Percentiles rank a stretch among this genome's conserved stretches.
Conservation (phyloP, 2,113 vertebrate genomes). For the Clinocottus analis region DNA sequence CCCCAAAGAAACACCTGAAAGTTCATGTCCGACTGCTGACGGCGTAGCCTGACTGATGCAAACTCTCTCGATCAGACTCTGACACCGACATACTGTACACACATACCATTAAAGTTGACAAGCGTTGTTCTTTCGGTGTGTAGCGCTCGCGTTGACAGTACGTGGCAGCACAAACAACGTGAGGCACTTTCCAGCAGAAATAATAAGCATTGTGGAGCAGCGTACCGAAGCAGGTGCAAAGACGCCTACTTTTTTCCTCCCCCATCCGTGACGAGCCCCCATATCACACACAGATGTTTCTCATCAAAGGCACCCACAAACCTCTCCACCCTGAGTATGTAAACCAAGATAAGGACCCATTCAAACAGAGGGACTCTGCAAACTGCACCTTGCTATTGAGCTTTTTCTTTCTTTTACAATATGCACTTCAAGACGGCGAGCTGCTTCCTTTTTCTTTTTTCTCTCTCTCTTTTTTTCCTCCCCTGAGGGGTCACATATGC, state of each 20-base stretch:
- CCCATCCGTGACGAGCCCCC: constrained; percentile 88
- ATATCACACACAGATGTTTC: constrained; percentile 94
- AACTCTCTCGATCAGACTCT: neutral
- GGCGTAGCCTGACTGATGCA: neutral
- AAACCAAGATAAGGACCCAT: constrained; percentile 87
- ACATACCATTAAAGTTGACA: constrained; percentile 14
- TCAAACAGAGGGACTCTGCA: constrained; percentile 86
- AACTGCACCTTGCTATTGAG: constrained; percentile 77
- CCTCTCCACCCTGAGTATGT: constrained; percentile 84
- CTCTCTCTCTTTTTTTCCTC: neutral
- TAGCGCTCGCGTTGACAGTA: constrained; percentile 86
- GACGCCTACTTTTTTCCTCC: constrained; percentile 90
- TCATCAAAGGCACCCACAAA: constrained; percentile 87
- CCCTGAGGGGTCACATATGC: constrained; percentile 83
- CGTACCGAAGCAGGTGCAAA: constrained; percentile 93
- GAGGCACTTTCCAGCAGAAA: constrained; percentile 83
- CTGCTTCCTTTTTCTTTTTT: constrained; percentile 66
- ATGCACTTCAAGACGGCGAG: constrained; percentile 74
- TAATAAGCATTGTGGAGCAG: constrained; percentile 94
- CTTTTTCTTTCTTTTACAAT: constrained; percentile 80
- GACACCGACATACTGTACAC: neutral
- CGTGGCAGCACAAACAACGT: constrained; percentile 72
- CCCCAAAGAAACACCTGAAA: neutral
- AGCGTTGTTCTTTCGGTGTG: constrained; percentile 33
- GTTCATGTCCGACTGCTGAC: neutral